Evolutionary conservation across 2,113 vertebrate species (phyloP).

Genomic region (Spea multiplicata): DNA sequence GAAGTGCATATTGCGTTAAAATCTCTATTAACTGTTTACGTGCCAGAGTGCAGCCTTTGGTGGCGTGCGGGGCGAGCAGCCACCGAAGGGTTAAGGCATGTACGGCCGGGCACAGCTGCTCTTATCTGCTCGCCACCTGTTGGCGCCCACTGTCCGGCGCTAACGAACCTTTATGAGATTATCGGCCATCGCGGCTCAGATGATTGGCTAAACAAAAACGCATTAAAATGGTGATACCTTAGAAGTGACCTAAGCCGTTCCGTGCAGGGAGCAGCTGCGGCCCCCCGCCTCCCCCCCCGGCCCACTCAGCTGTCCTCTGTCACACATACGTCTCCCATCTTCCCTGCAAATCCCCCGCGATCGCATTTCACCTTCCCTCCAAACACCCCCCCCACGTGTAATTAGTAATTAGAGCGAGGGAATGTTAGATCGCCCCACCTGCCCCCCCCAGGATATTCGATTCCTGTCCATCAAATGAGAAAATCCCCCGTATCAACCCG

Average conservation of each 20-base stretch:
- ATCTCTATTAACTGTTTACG: too few species aligned
- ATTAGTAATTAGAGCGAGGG: slow-evolving; percentile 42
- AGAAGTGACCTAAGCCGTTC: slow-evolving; percentile 35
- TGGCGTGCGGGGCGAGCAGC: neutral
- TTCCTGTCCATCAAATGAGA: slow-evolving; percentile 29
- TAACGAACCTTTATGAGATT: slow-evolving; percentile 37
- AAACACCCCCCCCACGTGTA: slow-evolving; percentile 14
- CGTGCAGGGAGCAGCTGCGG: slow-evolving; percentile 29
- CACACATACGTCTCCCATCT: slow-evolving; percentile 9
- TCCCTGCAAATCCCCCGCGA: slow-evolving; percentile 32
- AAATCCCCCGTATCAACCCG: neutral
- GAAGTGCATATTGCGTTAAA: too few species aligned
- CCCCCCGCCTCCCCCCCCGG: neutral
- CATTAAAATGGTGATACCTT: slow-evolving; percentile 46
- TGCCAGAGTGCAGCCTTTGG: too few species aligned
- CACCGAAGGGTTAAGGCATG: neutral
- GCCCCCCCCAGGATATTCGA: neutral
- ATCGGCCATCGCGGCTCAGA: slow-evolving; percentile 29
- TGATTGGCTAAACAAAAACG: slow-evolving; percentile 45
- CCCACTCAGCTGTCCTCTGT: slow-evolving; percentile 41
- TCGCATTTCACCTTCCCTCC: slow-evolving; percentile 27
- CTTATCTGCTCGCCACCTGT: slow-evolving; percentile 27
- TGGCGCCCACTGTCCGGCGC: neutral
- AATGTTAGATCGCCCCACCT: neutral
- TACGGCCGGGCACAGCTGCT: slow-evolving; percentile 16